Evolutionary conservation across 1,140 invertebrate species (phyloP).

Genomic region (Diorhabda carinulata): DNA sequence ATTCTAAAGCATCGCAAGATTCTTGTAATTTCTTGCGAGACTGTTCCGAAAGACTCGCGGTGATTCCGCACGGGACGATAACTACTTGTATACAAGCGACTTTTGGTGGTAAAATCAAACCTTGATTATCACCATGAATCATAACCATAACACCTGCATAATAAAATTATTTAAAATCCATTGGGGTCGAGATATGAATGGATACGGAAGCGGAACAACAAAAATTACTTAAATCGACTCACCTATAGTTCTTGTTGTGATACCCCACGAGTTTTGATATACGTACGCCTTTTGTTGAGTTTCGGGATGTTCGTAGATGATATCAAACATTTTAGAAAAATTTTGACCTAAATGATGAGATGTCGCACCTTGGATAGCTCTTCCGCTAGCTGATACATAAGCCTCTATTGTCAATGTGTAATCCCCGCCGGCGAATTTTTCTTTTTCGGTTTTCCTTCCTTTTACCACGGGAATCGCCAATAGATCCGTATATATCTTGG

Average conservation of each 20-base stretch:
- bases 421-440: constrained; percentile 98
- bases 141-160: constrained; percentile 84
- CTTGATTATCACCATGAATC: constrained; percentile 96
- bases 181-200: no score
- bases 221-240: constrained; percentile 29
- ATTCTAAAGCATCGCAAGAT: constrained; percentile 70
- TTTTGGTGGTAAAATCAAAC: constrained; percentile 90
- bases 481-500: constrained; percentile 84
- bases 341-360: constrained; percentile 99
- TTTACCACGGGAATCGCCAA: constrained; percentile 93
- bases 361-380: constrained; percentile 94
- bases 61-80: constrained; percentile 96
- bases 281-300: constrained; percentile 87
- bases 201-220: no score
- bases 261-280: constrained; percentile 98
- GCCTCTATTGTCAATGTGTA: constrained; percentile 97
- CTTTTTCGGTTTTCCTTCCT: constrained; percentile 97
- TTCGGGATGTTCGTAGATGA: constrained; percentile 88
- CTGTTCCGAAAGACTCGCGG: constrained; percentile 68
- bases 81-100: constrained; percentile 83
- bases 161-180: constrained; percentile 2
- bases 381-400: constrained; percentile 89
- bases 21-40: constrained; percentile 66
- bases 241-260: constrained; percentile 94
- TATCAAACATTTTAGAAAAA: constrained; percentile 99